Evolutionary conservation across 2,113 vertebrate species (phyloP), one percentile per base, ranked within the genome.

Genomic region (Delphinus delphis): DNA sequence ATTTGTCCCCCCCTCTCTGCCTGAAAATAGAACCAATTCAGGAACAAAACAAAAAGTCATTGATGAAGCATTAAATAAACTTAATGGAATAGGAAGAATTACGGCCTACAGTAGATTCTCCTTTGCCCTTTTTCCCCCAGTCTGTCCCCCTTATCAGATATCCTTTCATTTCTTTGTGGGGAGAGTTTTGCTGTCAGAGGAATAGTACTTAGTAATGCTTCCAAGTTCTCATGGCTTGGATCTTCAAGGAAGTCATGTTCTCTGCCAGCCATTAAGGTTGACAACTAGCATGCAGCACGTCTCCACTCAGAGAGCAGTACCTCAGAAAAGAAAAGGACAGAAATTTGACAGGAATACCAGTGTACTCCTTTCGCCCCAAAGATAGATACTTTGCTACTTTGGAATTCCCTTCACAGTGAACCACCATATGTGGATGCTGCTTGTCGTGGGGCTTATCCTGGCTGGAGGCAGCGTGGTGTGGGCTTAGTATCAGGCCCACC

Each of bases 121-220:
- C 21, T 77, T 89, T 74, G 25, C 41, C n/a, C 23, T 79, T 80
- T 80, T 33, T 81, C 3, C 44, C 70, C 68, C 6, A 25, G 50
- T 36, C 31, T 89, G 15, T 28, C 41, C 68, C 9, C 23, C 41
- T 71, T 90, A 68, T 84, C 67, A 84, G 74, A 20, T 21, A 11
- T 10, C 74, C 63, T 53, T 91, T 88, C 50, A 36, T 96, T 90
- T 88, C 53, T 83, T 84, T 9, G 6, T 44, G 81, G 82, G 63
- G 25, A 84, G 53, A 77, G 26, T 47, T 55, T 41, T 91, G 68
- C 58, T 87, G 5, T 88, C 82, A 33, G 87, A 25, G 58, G 85
- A 95, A 17, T 90, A 58, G 33, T 55, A 25, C 62, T 86, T 70
- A 6, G 5, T 53, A 67, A 80, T 87, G 33, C 20, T 65, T 80